Percentiles rank a stretch among this genome's conserved stretches.
Evolutionary conservation across 2,113 vertebrate species (phyloP).

Genomic region (Copsychus sechellarum): DNA sequence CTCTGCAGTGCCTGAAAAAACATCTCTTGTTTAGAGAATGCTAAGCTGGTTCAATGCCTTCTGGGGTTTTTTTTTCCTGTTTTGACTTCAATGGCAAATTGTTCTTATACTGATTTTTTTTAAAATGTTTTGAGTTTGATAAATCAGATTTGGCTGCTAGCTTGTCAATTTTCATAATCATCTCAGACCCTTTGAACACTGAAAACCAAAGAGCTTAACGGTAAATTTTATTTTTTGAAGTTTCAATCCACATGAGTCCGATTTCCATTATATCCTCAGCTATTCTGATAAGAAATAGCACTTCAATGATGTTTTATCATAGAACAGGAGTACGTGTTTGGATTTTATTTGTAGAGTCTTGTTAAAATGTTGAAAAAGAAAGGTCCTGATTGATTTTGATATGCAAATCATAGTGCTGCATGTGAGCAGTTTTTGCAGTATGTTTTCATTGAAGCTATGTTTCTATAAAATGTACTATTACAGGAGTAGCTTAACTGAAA

Average conservation of each 20-base stretch:
- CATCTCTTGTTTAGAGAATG: background rate
- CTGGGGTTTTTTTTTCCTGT: background rate
- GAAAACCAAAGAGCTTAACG: background rate
- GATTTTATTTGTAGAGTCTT: background rate
- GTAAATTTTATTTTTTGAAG: background rate
- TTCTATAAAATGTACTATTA: background rate
- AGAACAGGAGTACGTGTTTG: background rate
- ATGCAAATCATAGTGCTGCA: background rate
- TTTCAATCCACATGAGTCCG: background rate
- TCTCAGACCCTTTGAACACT: background rate
- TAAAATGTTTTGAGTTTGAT: background rate
- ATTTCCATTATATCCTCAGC: background rate
- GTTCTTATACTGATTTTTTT: background rate
- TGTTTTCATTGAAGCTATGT: background rate
- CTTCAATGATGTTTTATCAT: background rate
- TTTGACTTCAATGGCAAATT: background rate
- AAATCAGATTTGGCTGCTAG: background rate
- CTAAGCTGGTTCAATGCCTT: background rate
- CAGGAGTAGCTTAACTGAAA: background rate
- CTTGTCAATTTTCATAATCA: background rate
- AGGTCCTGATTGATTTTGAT: background rate
- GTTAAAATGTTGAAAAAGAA: background rate
- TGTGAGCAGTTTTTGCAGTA: background rate
- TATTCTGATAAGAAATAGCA: background rate
- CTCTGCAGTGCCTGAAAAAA: background rate